These are phyloP conservation scores for Frankliniella fusca DNA, from an alignment of 2,888 invertebrate species.

Conservation along the genomic window DNA sequence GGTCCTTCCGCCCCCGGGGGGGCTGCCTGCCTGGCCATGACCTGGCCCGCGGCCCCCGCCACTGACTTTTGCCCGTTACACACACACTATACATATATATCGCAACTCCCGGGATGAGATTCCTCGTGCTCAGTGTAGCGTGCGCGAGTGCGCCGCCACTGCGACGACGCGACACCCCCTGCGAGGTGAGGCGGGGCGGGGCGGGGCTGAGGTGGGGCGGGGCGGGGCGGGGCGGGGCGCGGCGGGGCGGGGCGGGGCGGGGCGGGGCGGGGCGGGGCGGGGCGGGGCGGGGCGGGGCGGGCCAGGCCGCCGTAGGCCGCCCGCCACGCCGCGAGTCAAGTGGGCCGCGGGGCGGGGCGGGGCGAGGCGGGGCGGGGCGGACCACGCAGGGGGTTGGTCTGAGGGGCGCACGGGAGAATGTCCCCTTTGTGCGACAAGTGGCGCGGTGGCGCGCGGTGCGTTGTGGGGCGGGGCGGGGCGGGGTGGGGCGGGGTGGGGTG, in stretches of 20 bases:
- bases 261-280: background rate
- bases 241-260: too few species aligned
- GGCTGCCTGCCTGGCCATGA: too few species aligned
- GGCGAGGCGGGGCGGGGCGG: background rate
- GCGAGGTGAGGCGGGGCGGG: too few species aligned
- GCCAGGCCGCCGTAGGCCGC: background rate
- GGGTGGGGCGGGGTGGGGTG: background rate
- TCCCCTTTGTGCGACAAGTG: constrained; percentile 22
- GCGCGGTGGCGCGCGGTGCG: constrained; percentile 9
- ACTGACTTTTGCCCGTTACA: too few species aligned
- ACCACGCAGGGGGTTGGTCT: background rate
- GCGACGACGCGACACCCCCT: too few species aligned
- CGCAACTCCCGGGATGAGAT: too few species aligned
- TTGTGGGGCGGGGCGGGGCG: background rate
- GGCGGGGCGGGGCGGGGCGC: too few species aligned
- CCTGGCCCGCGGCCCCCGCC: too few species aligned
- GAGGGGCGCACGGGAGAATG: constrained; percentile 21
- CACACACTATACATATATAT: too few species aligned
- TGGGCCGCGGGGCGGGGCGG: background rate
- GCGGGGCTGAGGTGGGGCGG: background rate
- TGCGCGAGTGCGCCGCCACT: too few species aligned
- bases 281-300: background rate
- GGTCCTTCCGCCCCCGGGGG: too few species aligned
- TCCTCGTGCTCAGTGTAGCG: too few species aligned
- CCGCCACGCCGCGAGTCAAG: background rate